phyloP scores from a whole-genome alignment of 2,888 invertebrate genomes.

The Heliconius ismenius region DNA sequence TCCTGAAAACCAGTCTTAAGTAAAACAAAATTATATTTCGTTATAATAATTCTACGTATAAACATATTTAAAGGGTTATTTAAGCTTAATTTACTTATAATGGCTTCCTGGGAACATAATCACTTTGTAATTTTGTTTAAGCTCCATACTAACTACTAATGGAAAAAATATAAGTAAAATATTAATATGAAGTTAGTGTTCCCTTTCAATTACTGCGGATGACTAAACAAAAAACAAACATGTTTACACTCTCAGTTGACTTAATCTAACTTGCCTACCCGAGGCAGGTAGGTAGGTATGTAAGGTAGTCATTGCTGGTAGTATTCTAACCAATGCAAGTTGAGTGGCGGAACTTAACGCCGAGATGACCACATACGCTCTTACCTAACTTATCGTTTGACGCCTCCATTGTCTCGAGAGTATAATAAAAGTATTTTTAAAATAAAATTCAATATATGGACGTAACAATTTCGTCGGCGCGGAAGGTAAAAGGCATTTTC shows the following conservation, averaged over 20 bases:
- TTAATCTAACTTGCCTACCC: background rate
- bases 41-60: constrained; percentile 1
- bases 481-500: constrained; percentile 13
- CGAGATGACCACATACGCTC: background rate
- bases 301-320: background rate
- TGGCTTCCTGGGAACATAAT: constrained; percentile 9
- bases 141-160: background rate
- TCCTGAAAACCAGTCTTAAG: too few relatives aligned
- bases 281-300: too few relatives aligned
- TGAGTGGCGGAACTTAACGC: background rate
- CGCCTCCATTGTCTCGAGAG: constrained; percentile 16
- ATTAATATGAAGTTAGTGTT: background rate
- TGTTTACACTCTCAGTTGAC: background rate
- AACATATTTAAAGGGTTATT: constrained; percentile 2
- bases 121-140: constrained; percentile 10
- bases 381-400: background rate
- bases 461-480: constrained; percentile 30
- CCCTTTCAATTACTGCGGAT: background rate
- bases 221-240: background rate
- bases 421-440: constrained; percentile 26
- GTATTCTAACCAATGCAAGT: background rate
- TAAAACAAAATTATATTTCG: background rate
- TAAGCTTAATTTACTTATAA: constrained; percentile 14
- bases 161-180: background rate
- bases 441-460: constrained; percentile 35